Percentiles rank a stretch among this genome's conserved stretches.
These are phyloP conservation scores for Drosophila affinis DNA, from an alignment of 2,888 invertebrate genomes.

Conservation along the genomic window DNA sequence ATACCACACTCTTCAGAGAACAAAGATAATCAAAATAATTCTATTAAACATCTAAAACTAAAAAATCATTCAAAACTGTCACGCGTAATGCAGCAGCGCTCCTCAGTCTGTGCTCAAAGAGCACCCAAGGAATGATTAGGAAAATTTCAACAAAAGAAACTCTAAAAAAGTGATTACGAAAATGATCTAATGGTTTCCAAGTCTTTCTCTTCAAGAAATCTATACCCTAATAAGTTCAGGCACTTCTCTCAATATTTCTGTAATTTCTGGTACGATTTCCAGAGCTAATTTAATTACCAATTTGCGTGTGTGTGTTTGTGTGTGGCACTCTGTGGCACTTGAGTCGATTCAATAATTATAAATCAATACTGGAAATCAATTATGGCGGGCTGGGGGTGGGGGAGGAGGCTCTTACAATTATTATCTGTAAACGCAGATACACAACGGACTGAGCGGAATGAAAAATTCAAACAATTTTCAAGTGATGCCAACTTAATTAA, in stretches of 20 bases:
- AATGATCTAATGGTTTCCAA: no score
- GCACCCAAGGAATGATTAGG: no score
- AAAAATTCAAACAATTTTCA: conserved; percentile 74
- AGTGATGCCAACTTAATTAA: conserved; percentile 81
- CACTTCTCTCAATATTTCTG: background rate
- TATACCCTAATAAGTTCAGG: background rate
- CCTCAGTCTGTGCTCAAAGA: no score
- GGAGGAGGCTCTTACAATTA: conserved; percentile 60
- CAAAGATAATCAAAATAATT: no score
- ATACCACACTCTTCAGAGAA: no score
- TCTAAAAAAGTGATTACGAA: no score
- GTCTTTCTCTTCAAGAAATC: background rate
- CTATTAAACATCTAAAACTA: no score
- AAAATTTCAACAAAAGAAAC: no score
- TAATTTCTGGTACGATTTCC: conserved; percentile 2
- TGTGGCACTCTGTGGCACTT: conserved; percentile 7
- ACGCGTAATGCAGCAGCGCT: no score
- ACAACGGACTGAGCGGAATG: conserved; percentile 29
- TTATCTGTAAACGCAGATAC: conserved; percentile 62
- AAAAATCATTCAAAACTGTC: no score
- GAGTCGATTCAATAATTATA: conserved; percentile 61
- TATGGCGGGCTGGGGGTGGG: conserved; percentile 41
- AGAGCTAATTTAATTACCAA: conserved; percentile 33
- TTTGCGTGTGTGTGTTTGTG: conserved; percentile 20
- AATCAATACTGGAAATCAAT: conserved; percentile 68